A percentile compares a stretch with the other conserved stretches of the same genome.
These are phyloP conservation scores for Orthosia gothica DNA, from an alignment of 2,888 invertebrate genomes.

Conservation along the genomic window DNA sequence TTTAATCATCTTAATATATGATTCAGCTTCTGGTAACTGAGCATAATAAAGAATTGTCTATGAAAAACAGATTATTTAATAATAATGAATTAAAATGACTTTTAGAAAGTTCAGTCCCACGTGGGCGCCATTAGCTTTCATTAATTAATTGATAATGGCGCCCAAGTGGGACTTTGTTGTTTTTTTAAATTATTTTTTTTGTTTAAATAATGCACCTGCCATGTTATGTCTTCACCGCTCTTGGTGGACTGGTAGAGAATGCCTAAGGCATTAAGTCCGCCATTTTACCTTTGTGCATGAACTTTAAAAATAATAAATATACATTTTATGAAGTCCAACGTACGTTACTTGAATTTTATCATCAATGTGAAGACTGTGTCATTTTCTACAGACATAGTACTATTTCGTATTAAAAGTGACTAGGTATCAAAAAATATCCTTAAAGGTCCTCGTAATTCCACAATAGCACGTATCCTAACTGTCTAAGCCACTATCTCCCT, in stretches of 20 bases:
- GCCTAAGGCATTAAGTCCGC: too few relatives aligned
- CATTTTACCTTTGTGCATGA: too few relatives aligned
- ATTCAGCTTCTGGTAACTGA: neutral
- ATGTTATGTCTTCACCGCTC: too few relatives aligned
- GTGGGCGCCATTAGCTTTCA: neutral
- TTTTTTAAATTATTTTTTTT: neutral
- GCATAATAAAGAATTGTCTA: neutral
- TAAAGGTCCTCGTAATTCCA: slow-evolving; percentile 7
- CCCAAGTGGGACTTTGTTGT: neutral
- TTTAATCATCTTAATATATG: neutral
- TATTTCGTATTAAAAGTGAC: neutral
- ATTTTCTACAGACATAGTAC: neutral
- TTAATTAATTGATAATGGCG: neutral
- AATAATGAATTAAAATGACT: neutral
- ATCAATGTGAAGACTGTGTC: neutral
- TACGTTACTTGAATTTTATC: neutral
- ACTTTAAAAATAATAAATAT: neutral
- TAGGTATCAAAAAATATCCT: neutral
- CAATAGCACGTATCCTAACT: slow-evolving; percentile 37
- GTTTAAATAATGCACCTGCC: neutral
- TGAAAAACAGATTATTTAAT: neutral
- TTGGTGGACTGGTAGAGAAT: too few relatives aligned
- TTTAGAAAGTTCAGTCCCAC: neutral
- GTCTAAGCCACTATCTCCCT: slow-evolving; percentile 68
- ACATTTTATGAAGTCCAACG: neutral